A percentile compares a stretch with the other conserved stretches of the same genome.
Evolutionary conservation across 2,888 invertebrate genomes (phyloP).

Genomic region (Brachypterus glaber): DNA sequence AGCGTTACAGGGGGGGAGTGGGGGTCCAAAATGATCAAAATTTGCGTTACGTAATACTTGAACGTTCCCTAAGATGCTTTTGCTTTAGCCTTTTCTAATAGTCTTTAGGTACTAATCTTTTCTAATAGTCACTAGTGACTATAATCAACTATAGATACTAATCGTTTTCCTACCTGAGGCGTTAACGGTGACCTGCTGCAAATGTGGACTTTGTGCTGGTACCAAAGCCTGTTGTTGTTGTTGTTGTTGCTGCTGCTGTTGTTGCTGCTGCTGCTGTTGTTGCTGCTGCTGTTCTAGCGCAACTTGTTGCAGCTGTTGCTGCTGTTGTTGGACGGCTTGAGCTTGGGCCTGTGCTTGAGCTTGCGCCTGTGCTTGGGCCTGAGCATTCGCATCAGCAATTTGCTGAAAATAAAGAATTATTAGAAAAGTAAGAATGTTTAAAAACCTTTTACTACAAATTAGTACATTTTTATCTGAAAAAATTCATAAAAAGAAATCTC

Average conservation of each 20-base stretch:
- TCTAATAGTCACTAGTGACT: too few relatives aligned
- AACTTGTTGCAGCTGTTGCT: constrained; percentile 46
- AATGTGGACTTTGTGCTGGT: constrained; percentile 41
- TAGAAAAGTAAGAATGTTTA: not conserved
- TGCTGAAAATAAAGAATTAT: constrained; percentile 21
- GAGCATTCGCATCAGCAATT: constrained; percentile 35
- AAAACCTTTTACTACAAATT: constrained; percentile 2
- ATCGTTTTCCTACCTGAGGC: too few relatives aligned
- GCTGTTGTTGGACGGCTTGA: constrained; percentile 45
- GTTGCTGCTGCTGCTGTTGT: constrained; percentile 36
- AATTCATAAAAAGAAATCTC: too few relatives aligned
- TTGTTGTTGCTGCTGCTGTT: constrained; percentile 29
- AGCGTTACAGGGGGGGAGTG: not conserved
- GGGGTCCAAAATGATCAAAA: not conserved
- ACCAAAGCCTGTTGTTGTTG: constrained; percentile 40
- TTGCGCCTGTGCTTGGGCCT: constrained; percentile 30
- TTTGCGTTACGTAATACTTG: not conserved
- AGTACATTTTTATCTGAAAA: too few relatives aligned
- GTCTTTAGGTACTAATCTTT: too few relatives aligned
- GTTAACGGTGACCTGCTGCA: constrained; percentile 36
- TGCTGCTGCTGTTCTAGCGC: constrained; percentile 41
- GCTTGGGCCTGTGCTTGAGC: constrained; percentile 29
- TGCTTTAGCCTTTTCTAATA: too few relatives aligned
- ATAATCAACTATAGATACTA: too few relatives aligned
- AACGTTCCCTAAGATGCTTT: too few relatives aligned